phyloP scores from a whole-genome alignment of 92 coral and sea anemone genomes.

The Parazoanthus atlanticus region DNA sequence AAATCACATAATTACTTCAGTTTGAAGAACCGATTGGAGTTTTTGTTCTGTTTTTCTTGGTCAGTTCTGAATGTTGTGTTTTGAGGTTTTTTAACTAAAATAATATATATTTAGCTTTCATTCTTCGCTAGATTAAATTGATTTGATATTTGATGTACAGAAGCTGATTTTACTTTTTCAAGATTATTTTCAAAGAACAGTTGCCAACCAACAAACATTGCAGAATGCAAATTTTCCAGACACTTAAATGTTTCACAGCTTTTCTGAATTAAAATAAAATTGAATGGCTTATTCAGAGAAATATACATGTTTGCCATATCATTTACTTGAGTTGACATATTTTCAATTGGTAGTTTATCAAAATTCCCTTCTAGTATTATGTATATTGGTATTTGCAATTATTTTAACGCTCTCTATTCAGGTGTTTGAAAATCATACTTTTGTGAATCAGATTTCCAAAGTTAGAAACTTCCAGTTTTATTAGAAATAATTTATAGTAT shows the following conservation, averaged over 20 bases:
- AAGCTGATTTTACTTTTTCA: no score
- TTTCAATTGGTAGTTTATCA: no score
- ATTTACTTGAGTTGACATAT: neutral
- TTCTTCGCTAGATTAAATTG: neutral
- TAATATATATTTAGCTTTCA: neutral
- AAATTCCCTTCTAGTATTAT: neutral
- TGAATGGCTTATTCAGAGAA: neutral
- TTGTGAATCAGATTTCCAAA: no score
- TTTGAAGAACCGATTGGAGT: neutral
- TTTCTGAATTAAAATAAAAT: neutral
- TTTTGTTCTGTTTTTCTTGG: neutral
- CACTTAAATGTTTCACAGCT: neutral
- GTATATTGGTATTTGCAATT: no score
- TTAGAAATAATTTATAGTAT: no score
- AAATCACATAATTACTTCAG: neutral
- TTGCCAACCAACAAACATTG: neutral
- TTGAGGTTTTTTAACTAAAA: neutral
- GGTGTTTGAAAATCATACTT: neutral
- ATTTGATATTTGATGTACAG: neutral
- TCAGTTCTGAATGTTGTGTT: neutral
- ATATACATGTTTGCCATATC: neutral
- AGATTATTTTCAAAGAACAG: neutral
- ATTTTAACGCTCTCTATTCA: no score
- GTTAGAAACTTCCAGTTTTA: no score
- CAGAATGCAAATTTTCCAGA: neutral